Evolutionary conservation across 64 coral and sea anemone genomes (phyloP), one percentile per base, ranked within the genome.

Genomic region (Montipora cactus): DNA sequence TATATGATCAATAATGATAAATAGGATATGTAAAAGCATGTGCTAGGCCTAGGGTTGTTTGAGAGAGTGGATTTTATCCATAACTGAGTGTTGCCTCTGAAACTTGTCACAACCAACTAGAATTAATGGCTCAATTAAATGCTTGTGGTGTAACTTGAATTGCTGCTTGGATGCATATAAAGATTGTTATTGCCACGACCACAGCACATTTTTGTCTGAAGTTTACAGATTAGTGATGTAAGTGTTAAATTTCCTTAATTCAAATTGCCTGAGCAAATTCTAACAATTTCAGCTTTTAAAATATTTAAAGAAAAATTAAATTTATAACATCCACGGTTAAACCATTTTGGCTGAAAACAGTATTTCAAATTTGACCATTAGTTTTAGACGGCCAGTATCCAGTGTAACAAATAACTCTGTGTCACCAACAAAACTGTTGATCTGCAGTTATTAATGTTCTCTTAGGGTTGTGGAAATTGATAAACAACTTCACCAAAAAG

Each of bases 311-410:
- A 68, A 68, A 11, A 16, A 68, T 68, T 68, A 68, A 68, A 68
- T 68, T 68, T 68, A 68, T 5, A 68, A 68, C 16, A 68, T 68
- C 28, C 28, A 28, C 28, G 66, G 66, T 68, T 68, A 68, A 68
- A 68, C 7, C 10, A 11, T 68, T 68, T 11, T 68, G 66, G 66
- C 19, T 16, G 13, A 15, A 68, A 68, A 68, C 66, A 68, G 12
- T 68, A 68, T 68, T 68, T 68, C 66, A 68, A 68, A 68, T 68
- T 68, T 68, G 66, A 68, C 7, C 66, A 68, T 68, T 68, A 68
- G 66, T 68, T 68, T 68, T 68, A 68, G 66, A 15, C 66, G 19
- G 13, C 66, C 14, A 15, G 12, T 18, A 68, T 68, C 19, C 66
- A 68, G 19, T 68, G 66, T 68, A 16, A 68, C 66, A 68, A 68